Base-by-base conservation (phyloP, 2,113 vertebrate species). In the Xenopus borealis region DNA sequence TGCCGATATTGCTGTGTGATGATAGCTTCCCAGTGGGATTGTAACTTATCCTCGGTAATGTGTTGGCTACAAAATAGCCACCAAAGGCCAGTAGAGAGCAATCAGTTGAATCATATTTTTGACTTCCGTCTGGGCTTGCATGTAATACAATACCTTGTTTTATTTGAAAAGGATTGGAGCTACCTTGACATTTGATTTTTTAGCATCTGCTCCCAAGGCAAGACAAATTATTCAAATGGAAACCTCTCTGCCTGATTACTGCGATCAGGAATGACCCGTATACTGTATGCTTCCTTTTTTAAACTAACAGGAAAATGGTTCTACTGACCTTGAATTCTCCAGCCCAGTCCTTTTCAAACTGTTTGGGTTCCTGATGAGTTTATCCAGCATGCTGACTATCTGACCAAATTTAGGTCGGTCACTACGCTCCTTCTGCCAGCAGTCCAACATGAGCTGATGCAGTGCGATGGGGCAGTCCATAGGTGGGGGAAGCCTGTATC, bases 341-440 rank as follows among this genome's bases (percentile, higher is more conserved):
- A 92, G 92, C 53, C 95, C 95, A 0, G 93, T 98, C 87, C 95
- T 95, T 92, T 98, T 99, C 83, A 99, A 88, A 72, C 94, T 96
- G 89, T 94, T 96, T 68, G 97, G 96, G 80, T 99, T 98, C 72
- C 97, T 95, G 87, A 99, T 98, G 79, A 99, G 95, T 86, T 99
- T 99, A 92, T 99, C 97, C 88, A 99, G 86, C 95, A 98, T 98
- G 94, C 96, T 98, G 88, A 99, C 96, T 1, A 99, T 98, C 91
- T 99, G 97, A 79, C 95, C 95, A 71, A 98, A 98, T 79, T 97
- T 98, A 23, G 97, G 97, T 78, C 97, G 91, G 87, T 97, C 95
- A 0, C 93, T 94, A 46, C 97, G 88, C 72, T 98, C 96, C 81
- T 96, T 94, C 91, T 98, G 96, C 97, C 97, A 99, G 86, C 96